Percentiles rank a stretch among this genome's conserved stretches.
Evolutionary conservation across 2,797 vertebrate genomes (phyloP).

Genomic region (Girardinus metallicus): DNA sequence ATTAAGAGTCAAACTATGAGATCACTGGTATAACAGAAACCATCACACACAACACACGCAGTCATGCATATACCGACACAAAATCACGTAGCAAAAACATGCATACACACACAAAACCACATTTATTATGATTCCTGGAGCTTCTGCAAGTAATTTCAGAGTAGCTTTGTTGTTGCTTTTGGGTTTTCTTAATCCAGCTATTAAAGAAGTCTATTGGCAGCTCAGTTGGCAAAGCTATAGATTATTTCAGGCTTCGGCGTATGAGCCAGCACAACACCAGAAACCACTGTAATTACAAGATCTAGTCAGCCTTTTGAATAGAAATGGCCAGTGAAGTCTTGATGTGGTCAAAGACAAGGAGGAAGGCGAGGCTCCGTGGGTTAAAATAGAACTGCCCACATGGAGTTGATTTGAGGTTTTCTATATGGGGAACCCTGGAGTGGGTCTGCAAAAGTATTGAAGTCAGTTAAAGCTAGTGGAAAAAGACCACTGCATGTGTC

Average conservation of each 20-base stretch:
- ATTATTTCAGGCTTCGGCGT: slow-evolving; percentile 74
- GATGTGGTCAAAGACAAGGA: slow-evolving; percentile 72
- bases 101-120: slow-evolving; percentile 44
- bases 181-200: slow-evolving; percentile 74
- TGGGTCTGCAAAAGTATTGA: slow-evolving; percentile 63
- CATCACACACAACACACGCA: slow-evolving; percentile 17
- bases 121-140: slow-evolving; percentile 63
- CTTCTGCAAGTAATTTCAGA: slow-evolving; percentile 72
- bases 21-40: slow-evolving; percentile 32
- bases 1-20: slow-evolving; percentile 49
- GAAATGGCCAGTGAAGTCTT: slow-evolving; percentile 65
- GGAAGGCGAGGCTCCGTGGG: slow-evolving; percentile 58
- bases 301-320: slow-evolving; percentile 69
- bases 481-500: slow-evolving; percentile 64
- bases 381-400: slow-evolving; percentile 80
- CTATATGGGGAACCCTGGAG: slow-evolving; percentile 69
- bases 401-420: slow-evolving; percentile 82
- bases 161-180: slow-evolving; percentile 65
- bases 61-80: slow-evolving; percentile 18
- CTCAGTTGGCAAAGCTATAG: slow-evolving; percentile 51
- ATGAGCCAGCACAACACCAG: slow-evolving; percentile 67
- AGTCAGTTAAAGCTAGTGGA: slow-evolving; percentile 61
- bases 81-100: slow-evolving; percentile 35
- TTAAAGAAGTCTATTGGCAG: slow-evolving; percentile 73
- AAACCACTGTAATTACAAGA: slow-evolving; percentile 83